Percentiles rank a stretch among this genome's conserved stretches.
Conservation (phyloP, 2,888 invertebrate species). For the Synergus laeviventris region DNA sequence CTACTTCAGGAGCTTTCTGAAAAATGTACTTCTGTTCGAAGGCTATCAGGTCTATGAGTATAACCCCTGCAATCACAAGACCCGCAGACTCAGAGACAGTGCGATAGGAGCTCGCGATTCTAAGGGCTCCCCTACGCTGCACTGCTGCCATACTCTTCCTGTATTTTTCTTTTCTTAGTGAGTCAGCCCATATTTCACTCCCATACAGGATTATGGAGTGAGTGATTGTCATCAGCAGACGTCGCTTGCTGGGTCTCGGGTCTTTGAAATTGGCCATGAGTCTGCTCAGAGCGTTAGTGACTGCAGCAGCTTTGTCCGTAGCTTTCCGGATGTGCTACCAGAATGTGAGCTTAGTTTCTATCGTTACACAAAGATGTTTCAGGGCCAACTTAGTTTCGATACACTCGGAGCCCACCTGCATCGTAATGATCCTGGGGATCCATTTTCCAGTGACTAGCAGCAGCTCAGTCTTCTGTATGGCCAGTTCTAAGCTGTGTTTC, state of each 20-base stretch:
- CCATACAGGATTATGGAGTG: background rate
- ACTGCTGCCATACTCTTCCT: too few relatives aligned
- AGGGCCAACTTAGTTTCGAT: slow-evolving; percentile 43
- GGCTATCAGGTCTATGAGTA: too few relatives aligned
- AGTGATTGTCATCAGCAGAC: background rate
- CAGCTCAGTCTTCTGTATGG: slow-evolving; percentile 47
- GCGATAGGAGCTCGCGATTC: too few relatives aligned
- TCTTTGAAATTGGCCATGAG: background rate
- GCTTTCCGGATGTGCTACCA: background rate
- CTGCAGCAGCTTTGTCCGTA: too few relatives aligned
- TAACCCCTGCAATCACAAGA: too few relatives aligned
- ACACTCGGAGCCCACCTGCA: slow-evolving; percentile 45
- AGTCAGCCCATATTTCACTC: too few relatives aligned
- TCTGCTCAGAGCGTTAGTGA: too few relatives aligned
- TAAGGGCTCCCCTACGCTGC: too few relatives aligned
- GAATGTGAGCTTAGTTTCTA: background rate
- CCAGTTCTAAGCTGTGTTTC: slow-evolving; percentile 34
- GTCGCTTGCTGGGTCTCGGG: background rate
- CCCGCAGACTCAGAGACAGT: too few relatives aligned
- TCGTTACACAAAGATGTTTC: slow-evolving; percentile 53
- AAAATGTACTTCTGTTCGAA: too few relatives aligned
- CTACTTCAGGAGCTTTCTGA: too few relatives aligned
- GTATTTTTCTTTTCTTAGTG: too few relatives aligned
- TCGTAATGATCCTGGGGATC: slow-evolving; percentile 43
- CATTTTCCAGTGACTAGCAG: slow-evolving; percentile 48